A percentile compares a stretch with the other conserved stretches of the same genome.
These are phyloP conservation scores for Notodonta dromedarius DNA, from an alignment of 2,888 invertebrate species.

Conservation along the genomic window DNA sequence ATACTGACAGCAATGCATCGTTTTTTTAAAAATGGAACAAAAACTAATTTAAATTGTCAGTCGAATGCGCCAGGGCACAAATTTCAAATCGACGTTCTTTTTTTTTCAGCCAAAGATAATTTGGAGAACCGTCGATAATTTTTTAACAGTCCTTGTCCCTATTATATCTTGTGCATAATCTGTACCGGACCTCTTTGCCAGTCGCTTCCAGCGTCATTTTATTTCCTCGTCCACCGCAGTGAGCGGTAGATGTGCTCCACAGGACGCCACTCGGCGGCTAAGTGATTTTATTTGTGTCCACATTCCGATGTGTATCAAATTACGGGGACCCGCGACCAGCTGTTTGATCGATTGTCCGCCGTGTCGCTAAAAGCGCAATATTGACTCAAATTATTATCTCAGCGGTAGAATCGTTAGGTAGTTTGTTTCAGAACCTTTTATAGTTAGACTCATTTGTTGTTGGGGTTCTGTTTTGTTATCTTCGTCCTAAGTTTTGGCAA, in stretches of 20 bases:
- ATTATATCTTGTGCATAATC: background rate
- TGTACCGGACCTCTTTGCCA: background rate
- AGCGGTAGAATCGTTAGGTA: slow-evolving; percentile 30
- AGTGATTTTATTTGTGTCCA: slow-evolving; percentile 84
- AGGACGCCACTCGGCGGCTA: slow-evolving; percentile 79
- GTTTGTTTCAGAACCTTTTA: slow-evolving; percentile 27
- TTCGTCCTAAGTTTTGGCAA: too few species aligned
- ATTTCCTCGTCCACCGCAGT: slow-evolving; percentile 49
- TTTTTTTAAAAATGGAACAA: background rate
- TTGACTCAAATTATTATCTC: slow-evolving; percentile 47
- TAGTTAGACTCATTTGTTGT: slow-evolving; percentile 1
- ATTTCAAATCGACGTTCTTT: background rate
- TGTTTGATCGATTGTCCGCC: slow-evolving; percentile 76
- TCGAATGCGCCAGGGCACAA: background rate
- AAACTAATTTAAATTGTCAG: background rate
- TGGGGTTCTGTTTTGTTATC: too few species aligned
- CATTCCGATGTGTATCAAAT: slow-evolving; percentile 82
- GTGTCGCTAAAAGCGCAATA: slow-evolving; percentile 71
- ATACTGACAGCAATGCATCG: background rate
- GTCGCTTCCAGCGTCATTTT: slow-evolving; percentile 35
- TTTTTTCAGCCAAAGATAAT: background rate
- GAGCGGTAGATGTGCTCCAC: slow-evolving; percentile 71
- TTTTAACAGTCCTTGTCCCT: background rate
- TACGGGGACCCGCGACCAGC: slow-evolving; percentile 73
- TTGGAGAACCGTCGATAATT: background rate